Conservation (phyloP, 2,888 invertebrate genomes). For the Scrobipalpa costella region DNA sequence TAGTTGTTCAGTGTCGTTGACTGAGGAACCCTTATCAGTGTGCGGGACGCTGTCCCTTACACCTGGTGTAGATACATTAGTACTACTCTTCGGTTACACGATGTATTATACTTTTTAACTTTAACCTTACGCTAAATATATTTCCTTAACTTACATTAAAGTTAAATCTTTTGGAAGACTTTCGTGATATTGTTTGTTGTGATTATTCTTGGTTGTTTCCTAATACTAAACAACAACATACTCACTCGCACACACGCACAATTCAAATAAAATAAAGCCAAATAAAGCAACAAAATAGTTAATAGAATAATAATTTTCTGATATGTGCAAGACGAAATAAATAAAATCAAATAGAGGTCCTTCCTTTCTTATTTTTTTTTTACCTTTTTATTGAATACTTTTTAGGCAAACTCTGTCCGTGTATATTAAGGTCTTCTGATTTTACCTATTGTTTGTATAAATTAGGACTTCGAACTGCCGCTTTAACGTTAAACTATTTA, state of each 20-base stretch:
- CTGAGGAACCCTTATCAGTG: no score
- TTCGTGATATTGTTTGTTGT: constrained; percentile 78
- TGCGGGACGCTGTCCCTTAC: no score
- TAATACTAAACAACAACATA: constrained; percentile 44
- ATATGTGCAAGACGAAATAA: neutral
- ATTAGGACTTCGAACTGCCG: neutral
- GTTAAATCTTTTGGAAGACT: constrained; percentile 67
- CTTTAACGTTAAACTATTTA: no score
- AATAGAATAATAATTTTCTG: neutral
- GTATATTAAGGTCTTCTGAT: neutral
- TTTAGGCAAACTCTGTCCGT: no score
- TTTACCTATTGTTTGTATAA: neutral
- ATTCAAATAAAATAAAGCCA: constrained; percentile 17
- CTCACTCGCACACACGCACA: constrained; percentile 21
- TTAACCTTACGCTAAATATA: neutral
- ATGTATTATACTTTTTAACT: neutral
- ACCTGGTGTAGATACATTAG: no score
- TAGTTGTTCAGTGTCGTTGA: no score
- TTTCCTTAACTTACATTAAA: neutral
- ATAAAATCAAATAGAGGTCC: no score
- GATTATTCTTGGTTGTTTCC: constrained; percentile 78
- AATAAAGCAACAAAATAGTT: neutral
- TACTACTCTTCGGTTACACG: neutral
- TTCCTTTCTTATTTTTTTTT: no score
- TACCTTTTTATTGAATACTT: no score